A percentile compares a stretch with the other conserved stretches of the same genome.
These are phyloP conservation scores for Caenorhabditis briggsae DNA, from an alignment of 1,140 invertebrate species.

Conservation along the genomic window DNA sequence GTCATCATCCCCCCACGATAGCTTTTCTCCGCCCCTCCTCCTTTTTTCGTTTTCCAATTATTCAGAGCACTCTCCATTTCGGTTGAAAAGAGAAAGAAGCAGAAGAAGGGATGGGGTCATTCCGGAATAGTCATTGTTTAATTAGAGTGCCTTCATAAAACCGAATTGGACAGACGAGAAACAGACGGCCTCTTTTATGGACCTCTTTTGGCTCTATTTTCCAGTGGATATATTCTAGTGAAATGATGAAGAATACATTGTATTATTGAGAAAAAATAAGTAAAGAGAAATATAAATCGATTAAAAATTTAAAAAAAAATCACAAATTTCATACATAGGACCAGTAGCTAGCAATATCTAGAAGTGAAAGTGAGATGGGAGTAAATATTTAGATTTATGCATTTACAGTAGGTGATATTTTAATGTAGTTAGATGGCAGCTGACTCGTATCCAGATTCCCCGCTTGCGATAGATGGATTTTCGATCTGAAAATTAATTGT, in stretches of 20 bases:
- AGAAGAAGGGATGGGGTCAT: not conserved
- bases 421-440: not conserved
- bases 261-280: not conserved
- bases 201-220: not conserved
- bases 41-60: constrained; percentile 38
- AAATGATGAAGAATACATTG: not conserved
- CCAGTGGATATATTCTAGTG: not conserved
- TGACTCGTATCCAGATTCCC: constrained; percentile 1
- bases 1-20: not conserved
- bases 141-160: constrained; percentile 48
- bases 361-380: not conserved
- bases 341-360: not conserved
- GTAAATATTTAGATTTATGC: not conserved
- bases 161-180: constrained; percentile 6
- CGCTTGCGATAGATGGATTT: not conserved
- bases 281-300: not conserved
- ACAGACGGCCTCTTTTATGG: constrained; percentile 13
- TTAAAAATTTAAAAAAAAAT: too few species aligned
- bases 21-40: not conserved
- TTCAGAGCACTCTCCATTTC: constrained; percentile 2
- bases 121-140: constrained; percentile 51
- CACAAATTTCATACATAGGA: not conserved
- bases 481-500: not conserved
- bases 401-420: not conserved
- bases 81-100: not conserved